Evolutionary conservation across 2,888 invertebrate species (phyloP).

Genomic region (Zygogramma bicolorata): DNA sequence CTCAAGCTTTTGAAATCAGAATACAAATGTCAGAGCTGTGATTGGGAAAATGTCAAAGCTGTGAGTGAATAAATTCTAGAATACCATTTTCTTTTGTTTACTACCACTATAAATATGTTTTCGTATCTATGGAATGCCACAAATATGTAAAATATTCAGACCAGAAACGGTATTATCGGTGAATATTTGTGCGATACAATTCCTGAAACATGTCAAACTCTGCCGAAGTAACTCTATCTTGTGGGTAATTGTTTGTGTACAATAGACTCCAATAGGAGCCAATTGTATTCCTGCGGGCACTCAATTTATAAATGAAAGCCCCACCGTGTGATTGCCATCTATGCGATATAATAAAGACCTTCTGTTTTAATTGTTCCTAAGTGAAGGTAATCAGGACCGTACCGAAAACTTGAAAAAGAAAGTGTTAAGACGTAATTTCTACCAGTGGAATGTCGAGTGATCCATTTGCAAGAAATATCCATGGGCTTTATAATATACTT

Average conservation of each 20-base stretch:
- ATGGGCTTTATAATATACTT: no score
- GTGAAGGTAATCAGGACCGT: slow-evolving; percentile 58
- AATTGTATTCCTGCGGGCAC: slow-evolving; percentile 59
- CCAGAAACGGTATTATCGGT: no score
- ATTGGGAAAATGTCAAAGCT: no score
- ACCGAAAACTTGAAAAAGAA: not conserved
- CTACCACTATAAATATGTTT: no score
- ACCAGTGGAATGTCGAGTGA: not conserved
- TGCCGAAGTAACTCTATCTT: slow-evolving; percentile 20
- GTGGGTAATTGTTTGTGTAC: slow-evolving; percentile 52
- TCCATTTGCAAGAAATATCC: no score
- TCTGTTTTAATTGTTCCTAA: slow-evolving; percentile 61
- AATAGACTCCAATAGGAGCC: slow-evolving; percentile 59
- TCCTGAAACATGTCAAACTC: not conserved
- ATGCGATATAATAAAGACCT: slow-evolving; percentile 56
- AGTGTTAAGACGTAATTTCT: not conserved
- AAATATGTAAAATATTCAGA: no score
- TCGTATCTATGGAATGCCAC: no score
- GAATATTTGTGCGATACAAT: not conserved
- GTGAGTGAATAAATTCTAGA: no score
- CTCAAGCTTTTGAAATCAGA: no score
- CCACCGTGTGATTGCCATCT: slow-evolving; percentile 40
- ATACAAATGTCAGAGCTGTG: no score
- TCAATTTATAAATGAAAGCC: slow-evolving; percentile 54
- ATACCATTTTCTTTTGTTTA: no score